Conservation (phyloP, 2,113 vertebrate species). For the Cyprinus carpio region DNA sequence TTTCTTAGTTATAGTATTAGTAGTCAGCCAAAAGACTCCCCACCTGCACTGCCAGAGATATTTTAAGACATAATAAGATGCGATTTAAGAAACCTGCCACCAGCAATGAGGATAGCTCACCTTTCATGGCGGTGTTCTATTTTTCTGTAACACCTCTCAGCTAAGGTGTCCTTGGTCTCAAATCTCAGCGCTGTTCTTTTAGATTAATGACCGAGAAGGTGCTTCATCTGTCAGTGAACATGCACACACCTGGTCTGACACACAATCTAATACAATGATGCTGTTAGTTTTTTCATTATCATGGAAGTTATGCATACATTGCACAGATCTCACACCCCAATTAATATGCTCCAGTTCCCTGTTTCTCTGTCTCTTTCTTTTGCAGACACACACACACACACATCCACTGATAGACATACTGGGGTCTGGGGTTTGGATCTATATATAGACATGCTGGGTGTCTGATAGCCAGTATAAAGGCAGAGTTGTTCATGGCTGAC, state of each 20-base stretch:
- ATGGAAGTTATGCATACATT: not conserved
- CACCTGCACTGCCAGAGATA: no score
- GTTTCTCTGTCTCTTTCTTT: not conserved
- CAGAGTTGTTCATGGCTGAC: slow-evolving; percentile 21
- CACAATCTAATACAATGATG: no score
- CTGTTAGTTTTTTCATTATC: no score
- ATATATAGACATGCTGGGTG: slow-evolving; percentile 56
- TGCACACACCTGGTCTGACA: not conserved
- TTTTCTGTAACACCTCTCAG: slow-evolving; percentile 13
- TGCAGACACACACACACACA: not conserved
- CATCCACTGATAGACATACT: not conserved
- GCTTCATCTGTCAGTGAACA: not conserved
- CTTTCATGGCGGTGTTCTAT: not conserved
- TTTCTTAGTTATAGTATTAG: no score
- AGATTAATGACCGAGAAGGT: slow-evolving; percentile 10
- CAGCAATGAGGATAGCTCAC: not conserved
- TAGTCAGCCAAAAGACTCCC: no score
- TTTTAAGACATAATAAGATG: no score
- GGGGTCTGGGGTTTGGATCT: slow-evolving; percentile 35
- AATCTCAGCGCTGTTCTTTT: not conserved
- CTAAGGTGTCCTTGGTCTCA: not conserved
- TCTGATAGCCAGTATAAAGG: slow-evolving; percentile 48
- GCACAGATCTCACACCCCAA: not conserved
- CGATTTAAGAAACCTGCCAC: not conserved
- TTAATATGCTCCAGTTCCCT: not conserved